Evolutionary conservation across 2,797 vertebrate species (phyloP), one percentile per base, ranked within the genome.

Genomic region (Acrossocheilus fasciatus): DNA sequence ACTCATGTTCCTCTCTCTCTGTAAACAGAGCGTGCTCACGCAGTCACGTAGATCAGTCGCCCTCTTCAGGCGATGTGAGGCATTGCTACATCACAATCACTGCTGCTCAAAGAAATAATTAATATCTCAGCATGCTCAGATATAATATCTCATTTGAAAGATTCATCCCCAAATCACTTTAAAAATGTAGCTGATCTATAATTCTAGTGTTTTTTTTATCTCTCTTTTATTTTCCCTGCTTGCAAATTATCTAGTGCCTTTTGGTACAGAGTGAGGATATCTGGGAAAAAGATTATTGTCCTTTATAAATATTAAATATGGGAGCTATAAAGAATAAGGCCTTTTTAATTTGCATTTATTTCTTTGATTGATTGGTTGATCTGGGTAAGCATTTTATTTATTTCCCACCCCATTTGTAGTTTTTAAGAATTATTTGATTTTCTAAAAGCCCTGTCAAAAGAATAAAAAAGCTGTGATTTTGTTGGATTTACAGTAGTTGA

Each of bases 51-150:
- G 17, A 85, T 59, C 4, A n/a, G 45, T 59, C 64, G 17, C 76
- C 76, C 75, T 85, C 84, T 85, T 59, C 66, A 79, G 76, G 66
- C 12, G 0, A 20, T 47, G 18, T 8, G 6, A 68, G 57, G 68
- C 20, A 64, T 18, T 59, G 12, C 59, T 11, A 3, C 20, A 66
- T 54, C 50, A 36, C 11, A 15, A 36, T 9, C 74, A n/a, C 50
- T n/a, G 18, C 18, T 23, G 34, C 74, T 39, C 15, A 80, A n/a
- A 9, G 10, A 34, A 41, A 41, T 41, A 57, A 15, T 57, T 2
- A 0, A 39, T 9, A 66, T 15, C 6, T 66, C 30, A 34, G 30
- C 64, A 34, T 66, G 30, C 3, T 78, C 34, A 36, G 54, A 36
- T 36, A 36, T 6, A 43, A 70, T 7, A 0, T n/a, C 23, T 45